A percentile compares a stretch with the other conserved stretches of the same genome.
Conservation (phyloP, 2,888 invertebrate species). For the Entomobrya proxima region DNA sequence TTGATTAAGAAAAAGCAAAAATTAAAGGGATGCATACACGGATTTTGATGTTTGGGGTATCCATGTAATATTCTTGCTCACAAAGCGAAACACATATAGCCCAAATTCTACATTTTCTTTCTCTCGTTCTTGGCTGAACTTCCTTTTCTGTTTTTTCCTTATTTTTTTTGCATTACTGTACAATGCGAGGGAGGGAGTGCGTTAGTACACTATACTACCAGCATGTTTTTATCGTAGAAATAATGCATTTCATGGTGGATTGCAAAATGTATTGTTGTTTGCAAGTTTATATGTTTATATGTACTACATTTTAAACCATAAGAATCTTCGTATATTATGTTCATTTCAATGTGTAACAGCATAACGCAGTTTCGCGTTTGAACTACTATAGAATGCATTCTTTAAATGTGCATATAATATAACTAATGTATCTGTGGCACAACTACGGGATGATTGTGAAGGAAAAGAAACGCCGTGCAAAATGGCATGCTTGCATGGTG, state of each 20-base stretch:
- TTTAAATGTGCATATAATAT: not conserved
- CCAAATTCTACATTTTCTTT: constrained; percentile 42
- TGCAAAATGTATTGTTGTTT: constrained; percentile 3
- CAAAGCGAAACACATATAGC: constrained; percentile 37
- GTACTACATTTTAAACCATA: not conserved
- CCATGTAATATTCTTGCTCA: constrained; percentile 10
- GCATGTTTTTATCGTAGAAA: not conserved
- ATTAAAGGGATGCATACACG: not conserved
- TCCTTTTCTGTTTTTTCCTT: constrained; percentile 46
- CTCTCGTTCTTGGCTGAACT: constrained; percentile 32
- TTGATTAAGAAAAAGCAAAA: constrained; percentile 43
- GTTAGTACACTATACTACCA: not conserved
- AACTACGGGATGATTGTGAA: constrained; percentile 37
- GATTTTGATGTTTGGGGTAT: not conserved
- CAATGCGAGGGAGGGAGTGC: not conserved
- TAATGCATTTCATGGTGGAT: constrained; percentile 36
- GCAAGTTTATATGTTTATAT: no score
- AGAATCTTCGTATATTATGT: not conserved
- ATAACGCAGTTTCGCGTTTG: no score
- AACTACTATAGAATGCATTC: not conserved
- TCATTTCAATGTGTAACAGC: not conserved
- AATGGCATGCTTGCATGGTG: constrained; percentile 19
- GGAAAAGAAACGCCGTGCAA: constrained; percentile 15
- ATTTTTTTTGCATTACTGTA: constrained; percentile 28
- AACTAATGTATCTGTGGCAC: not conserved